Percentiles rank a stretch among this genome's conserved stretches.
Conservation (phyloP, 2,797 vertebrate species). For the Morelia viridis region DNA sequence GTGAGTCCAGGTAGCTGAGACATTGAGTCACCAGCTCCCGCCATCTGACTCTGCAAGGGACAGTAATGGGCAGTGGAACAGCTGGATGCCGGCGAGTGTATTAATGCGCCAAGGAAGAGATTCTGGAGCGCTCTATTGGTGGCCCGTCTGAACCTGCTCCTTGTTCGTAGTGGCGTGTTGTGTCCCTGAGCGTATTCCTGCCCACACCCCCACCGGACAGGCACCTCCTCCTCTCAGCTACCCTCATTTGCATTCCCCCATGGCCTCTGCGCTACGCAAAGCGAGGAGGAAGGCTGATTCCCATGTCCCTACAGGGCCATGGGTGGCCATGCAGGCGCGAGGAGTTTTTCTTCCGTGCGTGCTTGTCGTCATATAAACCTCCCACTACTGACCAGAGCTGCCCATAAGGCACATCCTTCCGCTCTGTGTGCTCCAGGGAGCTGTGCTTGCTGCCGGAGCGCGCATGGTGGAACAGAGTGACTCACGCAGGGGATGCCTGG, state of each 20-base stretch:
- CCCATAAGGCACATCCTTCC: too few species aligned
- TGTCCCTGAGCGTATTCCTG: not conserved
- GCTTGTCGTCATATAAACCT: not conserved
- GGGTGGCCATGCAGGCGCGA: not conserved
- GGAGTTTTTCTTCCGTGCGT: not conserved
- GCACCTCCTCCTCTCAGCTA: not conserved
- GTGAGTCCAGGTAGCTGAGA: too few species aligned
- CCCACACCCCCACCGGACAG: not conserved
- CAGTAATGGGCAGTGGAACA: not conserved
- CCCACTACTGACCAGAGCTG: too few species aligned
- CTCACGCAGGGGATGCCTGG: too few species aligned
- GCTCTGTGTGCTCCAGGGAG: too few species aligned
- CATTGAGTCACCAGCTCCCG: too few species aligned
- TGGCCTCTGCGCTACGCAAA: not conserved
- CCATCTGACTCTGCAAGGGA: too few species aligned
- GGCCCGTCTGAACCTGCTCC: not conserved
- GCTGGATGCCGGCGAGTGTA: not conserved
- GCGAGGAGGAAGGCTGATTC: not conserved
- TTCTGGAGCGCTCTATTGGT: not conserved
- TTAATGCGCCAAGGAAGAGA: not conserved
- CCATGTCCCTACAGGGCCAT: not conserved
- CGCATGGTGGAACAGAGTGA: too few species aligned
- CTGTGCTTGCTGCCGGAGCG: too few species aligned
- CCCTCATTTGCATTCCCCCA: not conserved
- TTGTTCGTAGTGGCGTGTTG: not conserved